A percentile compares a stretch with the other conserved stretches of the same genome.
Evolutionary conservation across 2,888 invertebrate species (phyloP).

Genomic region (Tipula lateralis): DNA sequence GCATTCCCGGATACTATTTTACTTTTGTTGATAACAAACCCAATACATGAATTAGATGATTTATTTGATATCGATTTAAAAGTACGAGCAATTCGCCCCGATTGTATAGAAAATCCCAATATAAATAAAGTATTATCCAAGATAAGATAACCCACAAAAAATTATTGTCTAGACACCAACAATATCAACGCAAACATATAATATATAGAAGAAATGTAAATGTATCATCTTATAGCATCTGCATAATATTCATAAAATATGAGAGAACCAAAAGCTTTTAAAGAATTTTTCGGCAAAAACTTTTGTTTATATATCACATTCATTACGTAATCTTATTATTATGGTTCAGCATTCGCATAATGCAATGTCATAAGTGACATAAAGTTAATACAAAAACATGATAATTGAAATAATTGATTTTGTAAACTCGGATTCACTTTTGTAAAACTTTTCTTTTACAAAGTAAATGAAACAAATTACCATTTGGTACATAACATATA

Average conservation of each 20-base stretch:
- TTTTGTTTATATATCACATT: not conserved
- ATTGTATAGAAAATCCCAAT: too few species aligned
- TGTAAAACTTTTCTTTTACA: not conserved
- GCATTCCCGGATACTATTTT: too few species aligned
- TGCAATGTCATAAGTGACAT: not conserved
- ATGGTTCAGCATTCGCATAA: not conserved
- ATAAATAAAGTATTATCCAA: not conserved
- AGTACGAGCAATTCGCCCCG: too few species aligned
- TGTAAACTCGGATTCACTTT: not conserved
- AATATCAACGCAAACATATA: not conserved
- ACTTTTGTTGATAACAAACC: too few species aligned
- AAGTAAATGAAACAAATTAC: not conserved
- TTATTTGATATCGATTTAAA: too few species aligned
- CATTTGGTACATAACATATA: not conserved
- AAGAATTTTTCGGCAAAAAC: not conserved
- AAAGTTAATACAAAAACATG: not conserved
- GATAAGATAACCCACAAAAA: not conserved
- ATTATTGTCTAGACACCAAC: not conserved
- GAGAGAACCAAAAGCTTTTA: not conserved
- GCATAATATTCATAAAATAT: not conserved
- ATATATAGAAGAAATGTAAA: not conserved
- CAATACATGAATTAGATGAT: too few species aligned
- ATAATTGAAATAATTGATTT: not conserved
- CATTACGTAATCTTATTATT: not conserved
- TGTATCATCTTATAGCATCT: not conserved